Percentiles rank a stretch among this genome's conserved stretches.
Conservation (phyloP, 1,140 invertebrate species). For the Teleopsis dalmanni region DNA sequence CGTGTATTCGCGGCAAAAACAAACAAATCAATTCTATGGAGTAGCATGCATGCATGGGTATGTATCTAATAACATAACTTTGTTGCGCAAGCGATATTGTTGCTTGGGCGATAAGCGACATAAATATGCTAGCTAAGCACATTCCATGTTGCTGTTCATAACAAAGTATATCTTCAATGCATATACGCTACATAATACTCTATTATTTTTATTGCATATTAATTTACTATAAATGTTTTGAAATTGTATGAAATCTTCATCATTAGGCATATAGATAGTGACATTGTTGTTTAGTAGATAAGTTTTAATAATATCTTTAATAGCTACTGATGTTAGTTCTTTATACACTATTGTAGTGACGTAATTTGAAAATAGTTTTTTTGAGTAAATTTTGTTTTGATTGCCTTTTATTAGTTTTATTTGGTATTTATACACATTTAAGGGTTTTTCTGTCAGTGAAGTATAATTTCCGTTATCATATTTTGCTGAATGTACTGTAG, state of each 20-base stretch:
- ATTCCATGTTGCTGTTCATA: too few species aligned
- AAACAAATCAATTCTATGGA: too few species aligned
- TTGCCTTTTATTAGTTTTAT: not conserved
- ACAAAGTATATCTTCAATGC: too few species aligned
- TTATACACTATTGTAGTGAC: conserved; percentile 1
- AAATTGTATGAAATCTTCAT: conserved; percentile 3
- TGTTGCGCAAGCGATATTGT: too few species aligned
- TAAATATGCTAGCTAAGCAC: too few species aligned
- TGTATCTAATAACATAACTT: too few species aligned
- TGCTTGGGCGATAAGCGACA: too few species aligned
- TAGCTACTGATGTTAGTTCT: not conserved
- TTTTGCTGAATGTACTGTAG: not conserved
- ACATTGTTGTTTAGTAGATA: not conserved
- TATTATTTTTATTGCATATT: too few species aligned
- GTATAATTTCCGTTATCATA: not conserved
- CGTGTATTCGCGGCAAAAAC: too few species aligned
- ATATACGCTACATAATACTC: too few species aligned
- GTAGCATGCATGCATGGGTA: too few species aligned
- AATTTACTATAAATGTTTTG: not conserved
- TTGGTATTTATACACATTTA: conserved; percentile 1
- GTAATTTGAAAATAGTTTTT: not conserved
- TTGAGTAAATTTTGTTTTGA: not conserved
- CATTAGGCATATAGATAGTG: not conserved
- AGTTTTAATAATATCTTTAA: conserved; percentile 1
- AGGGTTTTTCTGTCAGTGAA: not conserved